Base-by-base conservation (phyloP, 2,113 vertebrate genomes). In the Peromyscus leucopus region DNA sequence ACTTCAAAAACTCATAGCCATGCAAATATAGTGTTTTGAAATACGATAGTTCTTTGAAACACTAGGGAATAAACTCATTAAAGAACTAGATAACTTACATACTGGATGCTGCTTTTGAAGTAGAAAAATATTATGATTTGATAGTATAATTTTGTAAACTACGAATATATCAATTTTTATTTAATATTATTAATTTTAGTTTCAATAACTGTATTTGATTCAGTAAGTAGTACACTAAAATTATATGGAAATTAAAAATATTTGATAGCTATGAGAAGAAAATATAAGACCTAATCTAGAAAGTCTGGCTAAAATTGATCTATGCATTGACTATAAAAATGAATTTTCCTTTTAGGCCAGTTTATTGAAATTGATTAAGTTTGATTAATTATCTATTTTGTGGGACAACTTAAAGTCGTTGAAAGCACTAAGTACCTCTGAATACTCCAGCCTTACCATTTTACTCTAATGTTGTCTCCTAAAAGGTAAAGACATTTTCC, bases 321-420 rank as follows among this genome's bases (percentile, higher is more conserved):
- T 16, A 57, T 57, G 2, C 8, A 78, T 84, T 94, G 6, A 90
- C 74, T 69, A 19, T 0, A 90, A 28, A 76, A 55, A 88, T 59
- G 3, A 89, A 63, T 36, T 71, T 87, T 80, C 93, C 51, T 71
- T 84, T 96, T 59, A 69, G 5, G 8, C 17, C 13, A 13, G 2
- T 71, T 96, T 85, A 75, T 82, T 95, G 28, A 89, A 95, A 89
- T 71, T n/a, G 10, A 59, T 90, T 72, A n/a, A 80, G 5, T 36
- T 61, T 75, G 28, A 85, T 65, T 51, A 74, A 3, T 85, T 76
- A 36, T 11, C 42, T 94, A 12, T 84, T 89, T 94, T 67, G 51
- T n/a, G n/a, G 36, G 12, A n/a, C 4, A 51, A 69, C 31, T 92
- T 94, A 75, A 69, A 82, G 1, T 78, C 61, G 19, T 10, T 90